A percentile compares a stretch with the other conserved stretches of the same genome.
Conservation (phyloP, 2,113 vertebrate genomes). For the Bubo bubo region DNA sequence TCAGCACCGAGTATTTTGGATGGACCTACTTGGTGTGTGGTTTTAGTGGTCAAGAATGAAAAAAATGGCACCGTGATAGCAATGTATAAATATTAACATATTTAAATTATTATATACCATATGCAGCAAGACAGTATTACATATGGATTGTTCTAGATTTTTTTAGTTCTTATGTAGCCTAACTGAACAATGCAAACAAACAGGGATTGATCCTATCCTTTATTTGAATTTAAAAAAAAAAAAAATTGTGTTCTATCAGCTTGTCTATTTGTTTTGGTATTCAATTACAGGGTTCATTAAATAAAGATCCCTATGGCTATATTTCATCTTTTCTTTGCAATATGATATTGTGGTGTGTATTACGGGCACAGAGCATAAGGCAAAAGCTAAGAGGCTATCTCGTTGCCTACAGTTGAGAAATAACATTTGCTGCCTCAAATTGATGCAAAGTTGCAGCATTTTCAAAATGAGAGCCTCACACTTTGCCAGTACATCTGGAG, state of each 20-base stretch:
- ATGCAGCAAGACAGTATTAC: neutral
- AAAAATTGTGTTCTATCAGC: neutral
- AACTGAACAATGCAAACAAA: neutral
- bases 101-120: neutral
- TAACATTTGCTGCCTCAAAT: neutral
- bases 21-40: neutral
- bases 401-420: neutral
- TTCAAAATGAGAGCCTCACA: neutral
- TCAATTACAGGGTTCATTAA: conserved; percentile 59
- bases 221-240: neutral
- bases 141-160: neutral
- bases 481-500: neutral
- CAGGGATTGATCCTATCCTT: neutral
- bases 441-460: neutral
- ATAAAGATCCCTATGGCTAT: neutral
- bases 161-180: neutral
- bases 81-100: neutral
- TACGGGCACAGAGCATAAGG: neutral
- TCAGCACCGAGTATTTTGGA: neutral
- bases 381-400: neutral
- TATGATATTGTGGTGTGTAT: neutral
- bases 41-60: neutral
- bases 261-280: conserved; percentile 25
- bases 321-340: conserved; percentile 30
- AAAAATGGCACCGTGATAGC: neutral